A percentile compares a stretch with the other conserved stretches of the same genome.
phyloP scores from a whole-genome alignment of 2,113 vertebrate species.

The Hystrix brachyura region DNA sequence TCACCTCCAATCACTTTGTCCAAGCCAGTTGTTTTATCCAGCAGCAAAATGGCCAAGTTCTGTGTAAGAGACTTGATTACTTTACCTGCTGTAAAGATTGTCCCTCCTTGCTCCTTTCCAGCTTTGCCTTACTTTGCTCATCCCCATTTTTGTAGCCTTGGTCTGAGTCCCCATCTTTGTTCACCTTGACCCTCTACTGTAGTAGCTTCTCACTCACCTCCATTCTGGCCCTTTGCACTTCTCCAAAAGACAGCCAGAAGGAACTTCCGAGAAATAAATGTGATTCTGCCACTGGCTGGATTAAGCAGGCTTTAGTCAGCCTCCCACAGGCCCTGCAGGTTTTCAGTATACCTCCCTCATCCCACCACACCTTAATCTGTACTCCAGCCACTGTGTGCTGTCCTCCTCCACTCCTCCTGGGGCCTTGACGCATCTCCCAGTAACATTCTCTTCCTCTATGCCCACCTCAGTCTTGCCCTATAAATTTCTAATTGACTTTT shows the following conservation, averaged over 20 bases:
- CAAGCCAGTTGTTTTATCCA: not conserved
- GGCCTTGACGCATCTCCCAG: not conserved
- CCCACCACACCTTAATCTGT: not conserved
- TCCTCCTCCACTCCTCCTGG: not conserved
- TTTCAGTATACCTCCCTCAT: not conserved
- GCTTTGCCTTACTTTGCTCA: not conserved
- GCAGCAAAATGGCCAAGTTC: not conserved
- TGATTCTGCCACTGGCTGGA: not conserved
- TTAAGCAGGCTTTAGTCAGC: not conserved
- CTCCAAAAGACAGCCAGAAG: slow-evolving; percentile 17
- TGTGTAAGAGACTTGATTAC: not conserved
- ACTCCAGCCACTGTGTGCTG: not conserved
- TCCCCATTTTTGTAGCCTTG: not conserved
- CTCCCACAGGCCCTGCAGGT: not conserved
- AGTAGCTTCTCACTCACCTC: not conserved
- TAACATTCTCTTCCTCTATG: not conserved
- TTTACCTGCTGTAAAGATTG: not conserved
- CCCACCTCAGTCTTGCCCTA: not conserved
- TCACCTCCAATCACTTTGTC: slow-evolving; percentile 29
- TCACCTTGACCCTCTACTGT: not conserved
- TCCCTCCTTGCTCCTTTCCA: not conserved
- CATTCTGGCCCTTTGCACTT: not conserved
- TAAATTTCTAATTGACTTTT: not conserved
- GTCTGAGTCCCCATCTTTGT: not conserved
- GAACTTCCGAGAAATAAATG: slow-evolving; percentile 10